Base-by-base conservation (phyloP, 2,113 vertebrate genomes). In the Neogale vison region DNA sequence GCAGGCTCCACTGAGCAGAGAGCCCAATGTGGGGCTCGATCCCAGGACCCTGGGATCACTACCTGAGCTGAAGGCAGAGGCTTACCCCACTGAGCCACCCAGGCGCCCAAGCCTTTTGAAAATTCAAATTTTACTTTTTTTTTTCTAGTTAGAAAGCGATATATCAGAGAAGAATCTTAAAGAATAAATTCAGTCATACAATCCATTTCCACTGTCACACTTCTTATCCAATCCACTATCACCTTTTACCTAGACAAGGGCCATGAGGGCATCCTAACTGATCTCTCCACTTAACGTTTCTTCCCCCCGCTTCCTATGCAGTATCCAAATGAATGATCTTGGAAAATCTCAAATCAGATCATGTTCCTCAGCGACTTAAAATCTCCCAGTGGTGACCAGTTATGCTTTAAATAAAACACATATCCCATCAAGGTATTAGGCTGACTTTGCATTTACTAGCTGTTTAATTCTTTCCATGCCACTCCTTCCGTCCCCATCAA, bases 161-260 rank as follows among this genome's bases (percentile, higher is more conserved):
- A 21, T 42, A 65, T 65, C 26, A 47, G 17, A 71, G n/a, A 45
- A 92, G 12, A 85, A 36, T 69, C 39, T 45, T 76, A 21, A 76
- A 86, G 15, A 39, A 77, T n/a, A 23, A 71, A 39, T 72, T 80
- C 18, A 36, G 10, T 17, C 17, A 34, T 13, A 50, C 6, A 61
- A 2, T 42, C 1, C 9, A 26, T 36, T 67, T 79, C 34, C 0
- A 65, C 7, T 21, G 36, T 6, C 10, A 55, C 0, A n/a, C 10
- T 29, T 76, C 23, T 23, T 26, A 18, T 6, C 17, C 24, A 14
- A 45, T 36, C 24, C 8, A 36, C 24, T 47, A 42, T 50, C 21
- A 59, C 7, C 18, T 57, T 45, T 79, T 47, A 11, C 69, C 14
- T 42, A 17, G 55, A 26, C 13, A 3, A 12, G 71, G 71, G 71